These are phyloP conservation scores for Lepidochrysops patricia DNA, from an alignment of 2,888 invertebrate species.

Conservation along the genomic window DNA sequence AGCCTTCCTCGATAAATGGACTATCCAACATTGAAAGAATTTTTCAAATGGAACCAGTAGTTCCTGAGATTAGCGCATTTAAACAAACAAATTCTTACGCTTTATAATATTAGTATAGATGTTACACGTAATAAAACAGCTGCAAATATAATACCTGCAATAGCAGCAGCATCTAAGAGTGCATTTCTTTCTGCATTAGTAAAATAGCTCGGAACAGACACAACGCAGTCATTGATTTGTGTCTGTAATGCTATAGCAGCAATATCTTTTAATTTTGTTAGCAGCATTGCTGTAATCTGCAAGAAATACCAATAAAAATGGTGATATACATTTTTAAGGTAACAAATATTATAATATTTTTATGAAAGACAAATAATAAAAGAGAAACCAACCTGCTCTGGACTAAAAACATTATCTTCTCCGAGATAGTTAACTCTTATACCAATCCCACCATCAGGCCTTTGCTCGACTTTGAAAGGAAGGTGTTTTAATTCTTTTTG, in stretches of 20 bases:
- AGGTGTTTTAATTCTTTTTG: conserved; percentile 87
- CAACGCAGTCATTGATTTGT: conserved; percentile 94
- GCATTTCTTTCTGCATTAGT: conserved; percentile 96
- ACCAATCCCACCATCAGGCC: conserved; percentile 86
- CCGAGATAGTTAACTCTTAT: conserved; percentile 92
- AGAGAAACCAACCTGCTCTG: conserved; percentile 81
- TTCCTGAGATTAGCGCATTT: too few relatives aligned
- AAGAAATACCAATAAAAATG: conserved; percentile 18
- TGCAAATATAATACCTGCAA: conserved; percentile 78
- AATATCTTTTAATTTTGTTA: conserved; percentile 96
- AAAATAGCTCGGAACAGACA: conserved; percentile 94
- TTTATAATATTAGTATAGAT: too few relatives aligned
- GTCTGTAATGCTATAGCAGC: conserved; percentile 90
- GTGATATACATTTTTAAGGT: conserved; percentile 5
- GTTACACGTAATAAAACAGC: too few relatives aligned
- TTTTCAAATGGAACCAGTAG: too few relatives aligned
- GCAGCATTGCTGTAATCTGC: conserved; percentile 92
- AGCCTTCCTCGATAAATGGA: too few relatives aligned
- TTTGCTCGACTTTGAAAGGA: conserved; percentile 85
- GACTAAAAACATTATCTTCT: conserved; percentile 88
- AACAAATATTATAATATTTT: not conserved
- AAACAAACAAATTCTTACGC: too few relatives aligned
- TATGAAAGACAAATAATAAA: not conserved
- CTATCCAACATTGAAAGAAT: too few relatives aligned
- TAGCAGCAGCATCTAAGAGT: conserved; percentile 91